Base-by-base conservation (phyloP, 1,140 invertebrate genomes). In the Calycopis cecrops region DNA sequence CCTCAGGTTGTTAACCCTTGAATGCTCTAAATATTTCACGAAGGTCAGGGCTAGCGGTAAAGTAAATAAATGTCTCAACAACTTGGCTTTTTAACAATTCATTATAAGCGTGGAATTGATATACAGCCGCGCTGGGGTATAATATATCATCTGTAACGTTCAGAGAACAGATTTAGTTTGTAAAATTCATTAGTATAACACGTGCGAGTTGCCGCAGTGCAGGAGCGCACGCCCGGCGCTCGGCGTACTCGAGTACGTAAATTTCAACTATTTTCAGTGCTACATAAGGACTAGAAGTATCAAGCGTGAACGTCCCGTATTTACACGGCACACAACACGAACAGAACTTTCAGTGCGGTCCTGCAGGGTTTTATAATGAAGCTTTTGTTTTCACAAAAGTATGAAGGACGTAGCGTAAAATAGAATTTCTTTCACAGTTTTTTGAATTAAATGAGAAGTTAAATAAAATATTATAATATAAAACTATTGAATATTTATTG, bases 1-100 rank as follows among this genome's bases (percentile, higher is more conserved):
- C 80, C 79, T 66, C 64, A 70, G 82, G 78, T 84, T 74, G 69
- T 83, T 82, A 67, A 86, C 76, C 80, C 73, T 55, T 66, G 67
- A 52, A 53, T 59, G 63, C 66, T 60, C 65, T 49, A 52, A 65
- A 70, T 68, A 72, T 67, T 62, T 67, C 67, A 65, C 62, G 59
- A 58, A 60, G 82, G 80, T 85, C 82, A 84, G 76, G 80, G 80
- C 79, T 82, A 42, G n/a, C 21, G 38, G 17, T 37, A 42, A 42
- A 42, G 42, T 28, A 53, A 28, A 28, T 28, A 28, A 28, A 28
- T 28, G 21, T 28, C 21, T 28, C 21, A 28, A 28, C 21, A 28
- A 6, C 21, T 28, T n/a, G 6, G 21, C 6, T 28, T 28, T 28
- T 28, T 28, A 28, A 28, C 21, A 28, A 28, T 28, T 28, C 21